phyloP scores from a whole-genome alignment of 2,888 invertebrate species.

The Drosophila crucigera region DNA sequence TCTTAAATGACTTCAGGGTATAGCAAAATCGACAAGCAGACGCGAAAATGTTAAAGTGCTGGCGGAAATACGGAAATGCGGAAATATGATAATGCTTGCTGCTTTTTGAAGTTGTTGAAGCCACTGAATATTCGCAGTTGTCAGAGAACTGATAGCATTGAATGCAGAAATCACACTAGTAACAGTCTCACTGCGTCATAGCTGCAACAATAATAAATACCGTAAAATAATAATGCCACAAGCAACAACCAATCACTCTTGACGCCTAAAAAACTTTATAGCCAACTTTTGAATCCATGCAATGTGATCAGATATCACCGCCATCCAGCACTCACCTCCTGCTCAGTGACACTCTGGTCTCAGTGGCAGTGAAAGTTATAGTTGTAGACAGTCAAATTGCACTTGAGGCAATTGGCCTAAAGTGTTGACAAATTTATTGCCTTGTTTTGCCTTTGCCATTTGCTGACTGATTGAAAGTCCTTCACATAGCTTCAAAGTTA shows the following conservation, averaged over 20 bases:
- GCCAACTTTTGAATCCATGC: slow-evolving; percentile 35
- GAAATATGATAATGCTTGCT: slow-evolving; percentile 58
- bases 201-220: slow-evolving; percentile 51
- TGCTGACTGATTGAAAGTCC: slow-evolving; percentile 70
- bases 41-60: slow-evolving; percentile 54
- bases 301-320: not conserved
- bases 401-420: slow-evolving; percentile 52
- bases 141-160: slow-evolving; percentile 35
- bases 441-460: slow-evolving; percentile 69
- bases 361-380: slow-evolving; percentile 33
- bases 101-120: slow-evolving; percentile 34
- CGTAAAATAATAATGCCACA: slow-evolving; percentile 51
- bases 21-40: slow-evolving; percentile 46
- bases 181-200: not conserved
- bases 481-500: slow-evolving; percentile 38
- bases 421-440: slow-evolving; percentile 78
- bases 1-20: not conserved
- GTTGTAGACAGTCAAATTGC: slow-evolving; percentile 28
- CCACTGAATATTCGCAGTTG: slow-evolving; percentile 1
- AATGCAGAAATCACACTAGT: slow-evolving; percentile 40
- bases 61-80: slow-evolving; percentile 59
- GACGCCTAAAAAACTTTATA: slow-evolving; percentile 55
- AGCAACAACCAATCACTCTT: slow-evolving; percentile 61
- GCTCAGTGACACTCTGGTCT: slow-evolving; percentile 1
- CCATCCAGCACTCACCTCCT: not conserved